Evolutionary conservation across 2,113 vertebrate species (phyloP), one percentile per base, ranked within the genome.

Genomic region (Seriola aureovittata): DNA sequence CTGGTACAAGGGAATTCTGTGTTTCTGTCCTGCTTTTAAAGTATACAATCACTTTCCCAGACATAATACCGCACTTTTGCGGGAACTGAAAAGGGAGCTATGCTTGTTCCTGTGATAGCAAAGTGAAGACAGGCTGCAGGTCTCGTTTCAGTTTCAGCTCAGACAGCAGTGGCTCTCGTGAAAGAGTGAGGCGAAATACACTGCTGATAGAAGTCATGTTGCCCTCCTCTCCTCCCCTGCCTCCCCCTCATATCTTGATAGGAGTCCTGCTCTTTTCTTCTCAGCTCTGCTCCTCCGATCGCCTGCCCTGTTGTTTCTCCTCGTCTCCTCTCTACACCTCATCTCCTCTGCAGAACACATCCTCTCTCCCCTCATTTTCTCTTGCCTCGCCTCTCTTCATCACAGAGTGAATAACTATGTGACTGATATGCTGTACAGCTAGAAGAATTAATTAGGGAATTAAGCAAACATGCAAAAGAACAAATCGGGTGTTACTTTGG

Each of bases 131-230:
- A 0, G 71, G 23, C 72, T 50, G 70, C 67, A n/a, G 67, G 36
- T 80, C 68, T 77, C 32, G 3, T 71, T 79, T 74, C 60, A 42
- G 3, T 71, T 79, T 74, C 60, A 42, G 60, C 80, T 85, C 70
- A 42, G 75, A 80, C 34, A 21, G 57, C 71, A 38, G 42, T 2
- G 40, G 54, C 64, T 80, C 80, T 78, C 68, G 78, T 54, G 50
- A 80, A 87, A 60, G 57, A 72, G 19, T 5, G n/a, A 82, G 70
- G 70, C 17, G 2, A 58, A 80, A 79, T 54, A 38, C 32, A 14
- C 55, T 17, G 57, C 88, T 82, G 79, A 90, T 85, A 75, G 80
- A 79, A 79, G 82, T 86, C 88, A 86, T 25, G 48, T 80, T 84
- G 71, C 57, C 79, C 91, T 76, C 81, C 34, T 74, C 77, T 67